These are phyloP conservation scores for Emydoidea blandingii DNA, from an alignment of 2,797 vertebrate species.

Conservation along the genomic window DNA sequence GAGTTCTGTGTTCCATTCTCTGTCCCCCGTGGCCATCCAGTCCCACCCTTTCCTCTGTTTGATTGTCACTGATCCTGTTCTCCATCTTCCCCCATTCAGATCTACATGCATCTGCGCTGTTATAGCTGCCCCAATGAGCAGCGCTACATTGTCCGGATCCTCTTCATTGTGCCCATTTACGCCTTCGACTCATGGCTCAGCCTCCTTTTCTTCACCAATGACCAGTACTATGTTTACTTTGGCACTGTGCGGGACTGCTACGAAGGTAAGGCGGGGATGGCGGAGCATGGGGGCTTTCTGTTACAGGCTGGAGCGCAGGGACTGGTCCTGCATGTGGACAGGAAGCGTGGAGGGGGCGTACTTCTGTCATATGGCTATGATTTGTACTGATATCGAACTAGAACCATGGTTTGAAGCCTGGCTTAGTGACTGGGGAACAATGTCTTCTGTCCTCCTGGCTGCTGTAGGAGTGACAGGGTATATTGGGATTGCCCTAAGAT, in stretches of 20 bases:
- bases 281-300: neutral
- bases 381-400: neutral
- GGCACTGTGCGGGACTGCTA: constrained; percentile 97
- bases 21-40: neutral
- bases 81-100: constrained; percentile 78
- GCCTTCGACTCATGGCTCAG: constrained; percentile 99
- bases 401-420: neutral
- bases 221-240: constrained; percentile 99
- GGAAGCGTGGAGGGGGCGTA: neutral
- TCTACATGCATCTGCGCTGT: constrained; percentile 98
- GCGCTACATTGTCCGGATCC: constrained; percentile 97
- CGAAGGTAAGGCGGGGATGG: constrained; percentile 86
- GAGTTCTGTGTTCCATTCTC: neutral
- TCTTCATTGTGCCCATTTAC: constrained; percentile 99
- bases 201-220: constrained; percentile 98
- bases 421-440: neutral
- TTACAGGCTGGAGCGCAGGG: neutral
- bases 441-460: neutral
- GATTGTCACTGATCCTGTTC: neutral
- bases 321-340: neutral
- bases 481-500: neutral
- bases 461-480: neutral
- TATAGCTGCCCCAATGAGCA: constrained; percentile 96
- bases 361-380: neutral
- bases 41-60: constrained; percentile 1